Conservation (phyloP, 2,797 vertebrate genomes). For the Phaenicophaeus curvirostris region DNA sequence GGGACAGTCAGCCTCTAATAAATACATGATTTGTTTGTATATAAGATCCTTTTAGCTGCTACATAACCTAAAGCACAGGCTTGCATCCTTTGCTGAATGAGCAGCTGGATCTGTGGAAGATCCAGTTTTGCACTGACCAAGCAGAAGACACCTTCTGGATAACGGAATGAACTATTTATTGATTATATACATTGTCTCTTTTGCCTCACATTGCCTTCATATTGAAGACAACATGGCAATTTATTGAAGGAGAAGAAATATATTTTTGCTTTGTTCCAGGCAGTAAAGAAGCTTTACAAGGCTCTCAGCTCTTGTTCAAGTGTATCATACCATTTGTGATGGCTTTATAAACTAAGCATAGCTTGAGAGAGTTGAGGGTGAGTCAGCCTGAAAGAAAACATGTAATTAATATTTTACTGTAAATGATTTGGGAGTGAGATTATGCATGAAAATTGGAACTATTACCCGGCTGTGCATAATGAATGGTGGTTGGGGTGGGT, state of each 20-base stretch:
- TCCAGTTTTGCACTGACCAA: background rate
- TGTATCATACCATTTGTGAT: background rate
- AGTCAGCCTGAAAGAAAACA: slow-evolving; percentile 33
- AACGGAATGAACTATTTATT: background rate
- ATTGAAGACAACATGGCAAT: background rate
- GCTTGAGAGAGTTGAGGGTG: background rate
- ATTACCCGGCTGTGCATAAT: background rate
- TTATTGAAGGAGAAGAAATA: background rate
- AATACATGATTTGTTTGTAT: background rate
- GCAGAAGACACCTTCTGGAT: background rate
- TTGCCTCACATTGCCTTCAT: background rate
- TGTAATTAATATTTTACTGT: slow-evolving; percentile 24
- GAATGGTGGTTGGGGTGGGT: background rate
- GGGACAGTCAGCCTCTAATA: background rate
- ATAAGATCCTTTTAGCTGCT: background rate
- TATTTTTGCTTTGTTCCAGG: background rate
- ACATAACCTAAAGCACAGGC: background rate
- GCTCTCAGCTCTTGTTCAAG: background rate
- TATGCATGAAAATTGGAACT: slow-evolving; percentile 21
- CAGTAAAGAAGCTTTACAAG: background rate
- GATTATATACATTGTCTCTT: background rate
- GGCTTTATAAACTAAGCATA: slow-evolving; percentile 28
- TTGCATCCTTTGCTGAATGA: background rate
- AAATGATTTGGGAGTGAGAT: slow-evolving; percentile 7
- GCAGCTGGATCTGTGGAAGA: background rate